A percentile compares a stretch with the other conserved stretches of the same genome.
These are phyloP conservation scores for Opisthocomus hoazin DNA, from an alignment of 2,113 vertebrate genomes.

Conservation along the genomic window DNA sequence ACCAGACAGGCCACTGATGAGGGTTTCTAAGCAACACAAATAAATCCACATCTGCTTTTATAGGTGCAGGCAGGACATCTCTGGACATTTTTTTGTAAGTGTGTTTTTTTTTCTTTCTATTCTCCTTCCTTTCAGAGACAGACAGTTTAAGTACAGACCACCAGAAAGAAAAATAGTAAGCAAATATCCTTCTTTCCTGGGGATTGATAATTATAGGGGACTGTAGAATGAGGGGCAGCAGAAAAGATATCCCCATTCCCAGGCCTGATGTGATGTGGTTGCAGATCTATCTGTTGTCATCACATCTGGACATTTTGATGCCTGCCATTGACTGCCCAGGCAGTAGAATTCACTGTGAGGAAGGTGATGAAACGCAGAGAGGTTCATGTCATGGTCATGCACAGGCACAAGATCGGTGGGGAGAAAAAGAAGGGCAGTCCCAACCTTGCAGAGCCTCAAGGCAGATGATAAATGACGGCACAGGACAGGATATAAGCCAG, in stretches of 20 bases:
- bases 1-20: constrained; percentile 11
- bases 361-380: neutral
- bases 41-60: neutral
- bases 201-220: neutral
- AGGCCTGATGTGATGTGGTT: neutral
- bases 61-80: neutral
- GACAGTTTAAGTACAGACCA: neutral
- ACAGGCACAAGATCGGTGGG: neutral
- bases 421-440: neutral
- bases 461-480: neutral
- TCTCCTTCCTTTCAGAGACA: neutral
- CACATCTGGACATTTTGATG: neutral
- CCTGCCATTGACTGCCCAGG: neutral
- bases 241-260: neutral
- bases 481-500: neutral
- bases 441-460: neutral
- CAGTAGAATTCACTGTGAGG: neutral
- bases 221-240: neutral
- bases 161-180: neutral
- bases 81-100: neutral
- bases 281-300: neutral
- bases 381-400: accelerated
- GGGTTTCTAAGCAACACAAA: constrained; percentile 42
- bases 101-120: neutral
- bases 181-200: neutral